Conservation (phyloP, 1,140 invertebrate species). For the Aleiodes sp. region DNA sequence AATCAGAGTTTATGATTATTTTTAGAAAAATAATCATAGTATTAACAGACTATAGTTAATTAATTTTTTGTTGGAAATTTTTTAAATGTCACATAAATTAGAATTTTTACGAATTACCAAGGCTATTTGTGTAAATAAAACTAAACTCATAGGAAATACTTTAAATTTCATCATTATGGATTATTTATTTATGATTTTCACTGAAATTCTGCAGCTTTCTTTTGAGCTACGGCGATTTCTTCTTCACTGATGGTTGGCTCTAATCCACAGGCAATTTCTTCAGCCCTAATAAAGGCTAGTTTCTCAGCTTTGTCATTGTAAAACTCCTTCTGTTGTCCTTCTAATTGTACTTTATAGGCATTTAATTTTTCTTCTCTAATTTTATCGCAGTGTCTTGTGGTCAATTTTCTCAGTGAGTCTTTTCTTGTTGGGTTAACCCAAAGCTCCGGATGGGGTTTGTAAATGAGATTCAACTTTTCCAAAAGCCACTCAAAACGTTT, state of each 20-base stretch:
- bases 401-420: conserved; percentile 73
- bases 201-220: conserved; percentile 64
- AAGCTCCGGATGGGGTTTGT: conserved; percentile 71
- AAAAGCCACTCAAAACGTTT: conserved; percentile 88
- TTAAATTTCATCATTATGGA: background rate
- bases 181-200: conserved; percentile 8
- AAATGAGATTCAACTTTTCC: conserved; percentile 81
- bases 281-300: conserved; percentile 75
- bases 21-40: too few relatives aligned
- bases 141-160: too few relatives aligned
- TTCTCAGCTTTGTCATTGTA: conserved; percentile 68
- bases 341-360: conserved; percentile 71
- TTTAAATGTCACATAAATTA: too few relatives aligned
- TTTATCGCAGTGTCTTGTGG: conserved; percentile 74
- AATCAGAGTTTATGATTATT: too few relatives aligned
- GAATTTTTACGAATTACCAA: too few relatives aligned
- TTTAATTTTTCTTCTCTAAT: conserved; percentile 72
- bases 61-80: too few relatives aligned
- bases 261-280: conserved; percentile 74
- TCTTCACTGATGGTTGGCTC: conserved; percentile 72
- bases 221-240: conserved; percentile 71
- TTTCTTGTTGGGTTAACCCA: conserved; percentile 62
- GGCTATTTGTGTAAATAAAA: too few relatives aligned
- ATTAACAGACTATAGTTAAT: too few relatives aligned
- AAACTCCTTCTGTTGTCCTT: conserved; percentile 75